Base-by-base conservation (phyloP, 1,140 invertebrate species). In the Drusus annulatus region DNA sequence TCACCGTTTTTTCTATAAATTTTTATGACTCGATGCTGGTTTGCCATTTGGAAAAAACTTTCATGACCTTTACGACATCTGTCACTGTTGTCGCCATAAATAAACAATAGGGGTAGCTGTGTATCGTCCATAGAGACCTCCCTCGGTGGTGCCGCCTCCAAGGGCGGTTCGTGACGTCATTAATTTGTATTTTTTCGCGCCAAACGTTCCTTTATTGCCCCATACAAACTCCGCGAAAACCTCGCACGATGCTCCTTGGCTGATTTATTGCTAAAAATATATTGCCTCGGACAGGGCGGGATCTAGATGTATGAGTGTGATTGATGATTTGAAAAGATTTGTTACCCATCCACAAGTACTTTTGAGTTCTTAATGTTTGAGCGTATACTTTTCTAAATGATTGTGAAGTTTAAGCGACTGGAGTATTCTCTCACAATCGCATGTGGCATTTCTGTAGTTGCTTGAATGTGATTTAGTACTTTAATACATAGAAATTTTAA, bases 31-130 rank as follows among this genome's bases (percentile, higher is more conserved):
- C 23, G 15, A 2, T 65, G 21, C 5, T 60, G 15, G 16, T 25
- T 65, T 65, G 31, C 62, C 62, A 65, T 65, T 6, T 65, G 62
- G 31, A 25, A 65, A 65, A 65, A 65, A 65, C 62, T 65, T 65
- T 31, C 62, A 28, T 65, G 62, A 65, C 62, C 62, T 65, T 25
- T 15, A 17, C 62, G 62, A 65, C 62, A 65, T 28, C 36, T 45
- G 36, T 45, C 36, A 45, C 36, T 10, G 36, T 31, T 65, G 62
- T 65, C 62, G 36, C 28, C 62, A 65, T 65, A 65, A 65, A 65
- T 65, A 65, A 65, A 65, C 62, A 65, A 65, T 65, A 36, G 62
- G 62, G 25, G 36, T 10, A 1, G 10, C 10, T 6, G 62, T 6
- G n/a, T 65, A 0, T 65, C 62, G 8, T 28, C 62, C 62, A 25